A percentile compares a stretch with the other conserved stretches of the same genome.
phyloP scores from a whole-genome alignment of 2,797 vertebrate species.

The Lepidocolaptes lacrymiger region DNA sequence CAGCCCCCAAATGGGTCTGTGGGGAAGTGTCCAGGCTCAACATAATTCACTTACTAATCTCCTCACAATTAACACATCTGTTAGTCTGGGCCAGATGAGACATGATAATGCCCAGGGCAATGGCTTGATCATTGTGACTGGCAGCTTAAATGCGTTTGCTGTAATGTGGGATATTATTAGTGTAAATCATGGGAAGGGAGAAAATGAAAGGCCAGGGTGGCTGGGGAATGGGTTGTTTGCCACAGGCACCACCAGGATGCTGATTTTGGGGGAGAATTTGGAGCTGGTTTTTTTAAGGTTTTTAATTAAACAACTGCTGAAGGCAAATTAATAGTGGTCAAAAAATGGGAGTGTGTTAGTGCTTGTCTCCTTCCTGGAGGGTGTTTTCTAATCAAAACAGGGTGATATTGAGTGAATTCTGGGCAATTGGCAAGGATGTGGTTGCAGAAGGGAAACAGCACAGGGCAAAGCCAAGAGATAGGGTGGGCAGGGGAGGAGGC shows the following conservation, averaged over 20 bases:
- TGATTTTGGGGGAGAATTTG: not conserved
- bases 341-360: accelerated
- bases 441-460: not conserved
- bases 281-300: not conserved
- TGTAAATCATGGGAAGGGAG: not conserved
- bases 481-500: not conserved
- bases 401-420: not conserved
- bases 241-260: not conserved
- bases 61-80: not conserved
- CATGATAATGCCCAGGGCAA: not conserved
- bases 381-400: not conserved
- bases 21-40: not conserved
- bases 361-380: not conserved
- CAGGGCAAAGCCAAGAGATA: accelerated
- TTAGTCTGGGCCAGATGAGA: not conserved
- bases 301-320: not conserved
- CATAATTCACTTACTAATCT: not conserved
- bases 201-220: not conserved
- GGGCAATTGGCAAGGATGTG: not conserved
- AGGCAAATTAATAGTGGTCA: not conserved
- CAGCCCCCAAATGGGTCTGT: not conserved
- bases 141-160: not conserved
- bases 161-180: not conserved
- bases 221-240: not conserved
- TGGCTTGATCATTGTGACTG: not conserved